Evolutionary conservation across 2,113 vertebrate genomes (phyloP), one percentile per base, ranked within the genome.

Genomic region (Elachura formosa): DNA sequence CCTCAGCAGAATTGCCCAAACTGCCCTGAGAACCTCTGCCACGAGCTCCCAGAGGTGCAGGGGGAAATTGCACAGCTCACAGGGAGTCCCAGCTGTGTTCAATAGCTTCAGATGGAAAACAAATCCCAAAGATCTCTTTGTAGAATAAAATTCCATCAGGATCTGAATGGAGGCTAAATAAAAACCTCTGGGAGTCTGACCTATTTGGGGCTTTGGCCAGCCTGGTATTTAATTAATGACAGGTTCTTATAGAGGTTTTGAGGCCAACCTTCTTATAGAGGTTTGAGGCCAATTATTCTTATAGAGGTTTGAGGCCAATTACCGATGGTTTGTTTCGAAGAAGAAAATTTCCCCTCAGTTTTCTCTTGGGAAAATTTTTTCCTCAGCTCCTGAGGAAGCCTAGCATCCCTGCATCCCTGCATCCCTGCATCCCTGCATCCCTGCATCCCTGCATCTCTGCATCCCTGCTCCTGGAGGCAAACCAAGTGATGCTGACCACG

Each of bases 401-500:
- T n/a, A n/a, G 10, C 52, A 11, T 7, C 52, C 40, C 40, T 26
- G 46, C 2, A 13, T 10, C 79, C 43, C 61, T 2, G 1, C 40
- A n/a, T n/a, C n/a, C n/a, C n/a, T n/a, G n/a, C 11, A 14, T 0
- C 0, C 19, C 41, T 0, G 10, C 52, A 11, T 7, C 52, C 40
- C 40, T 26, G 46, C 2, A 13, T 10, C 79, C 43, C 61, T 2
- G 1, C 40, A n/a, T n/a, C n/a, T n/a, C n/a, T n/a, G n/a, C 11
- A 14, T 0, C 0, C 19, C 41, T 0, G 43, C 86, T 51, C 69
- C 75, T 14, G 72, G 69, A 54, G 46, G 43, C 45, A 13, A 12
- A 38, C 0, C 21, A 1, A 49, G 75, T 0, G 31, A 34, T 10
- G 83, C 49, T 17, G 75, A 19, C 0, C 0, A 2, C 23, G 6